These are phyloP conservation scores for Linyphia triangularis DNA, from an alignment of 2,888 invertebrate species.

Conservation along the genomic window DNA sequence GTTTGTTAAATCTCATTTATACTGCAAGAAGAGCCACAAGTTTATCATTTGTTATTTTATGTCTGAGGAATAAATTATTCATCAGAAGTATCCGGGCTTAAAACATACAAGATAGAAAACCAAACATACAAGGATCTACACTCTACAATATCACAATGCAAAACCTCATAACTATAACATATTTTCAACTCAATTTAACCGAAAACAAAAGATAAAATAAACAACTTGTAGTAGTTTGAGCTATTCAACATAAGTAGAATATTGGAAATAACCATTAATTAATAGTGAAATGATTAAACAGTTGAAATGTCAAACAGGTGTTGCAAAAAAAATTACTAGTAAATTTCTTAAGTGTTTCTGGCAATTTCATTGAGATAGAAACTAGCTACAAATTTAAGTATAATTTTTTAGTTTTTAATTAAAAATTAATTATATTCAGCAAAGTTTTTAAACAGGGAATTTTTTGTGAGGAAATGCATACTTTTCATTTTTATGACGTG, in stretches of 20 bases:
- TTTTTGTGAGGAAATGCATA: not conserved
- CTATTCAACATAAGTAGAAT: too few relatives aligned
- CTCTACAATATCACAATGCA: constrained; percentile 26
- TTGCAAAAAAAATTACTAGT: too few relatives aligned
- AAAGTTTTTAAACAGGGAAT: not conserved
- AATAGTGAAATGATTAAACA: too few relatives aligned
- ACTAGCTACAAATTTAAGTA: not conserved
- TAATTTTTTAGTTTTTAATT: not conserved
- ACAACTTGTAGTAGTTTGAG: too few relatives aligned
- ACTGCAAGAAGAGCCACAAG: constrained; percentile 1
- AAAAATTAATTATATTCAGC: not conserved
- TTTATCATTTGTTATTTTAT: constrained; percentile 1
- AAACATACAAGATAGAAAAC: not conserved
- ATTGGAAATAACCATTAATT: too few relatives aligned
- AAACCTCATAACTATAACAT: constrained; percentile 5
- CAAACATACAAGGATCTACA: not conserved
- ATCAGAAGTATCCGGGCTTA: constrained; percentile 6
- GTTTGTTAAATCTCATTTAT: constrained; percentile 21
- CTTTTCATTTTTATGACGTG: not conserved
- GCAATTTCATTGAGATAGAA: not conserved
- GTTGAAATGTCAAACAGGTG: too few relatives aligned
- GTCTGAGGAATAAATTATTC: not conserved
- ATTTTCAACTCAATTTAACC: too few relatives aligned
- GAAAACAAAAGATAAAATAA: too few relatives aligned
- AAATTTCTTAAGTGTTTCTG: too few relatives aligned